Evolutionary conservation across 2,888 invertebrate genomes (phyloP).

Genomic region (Diaprepes abbreviatus): DNA sequence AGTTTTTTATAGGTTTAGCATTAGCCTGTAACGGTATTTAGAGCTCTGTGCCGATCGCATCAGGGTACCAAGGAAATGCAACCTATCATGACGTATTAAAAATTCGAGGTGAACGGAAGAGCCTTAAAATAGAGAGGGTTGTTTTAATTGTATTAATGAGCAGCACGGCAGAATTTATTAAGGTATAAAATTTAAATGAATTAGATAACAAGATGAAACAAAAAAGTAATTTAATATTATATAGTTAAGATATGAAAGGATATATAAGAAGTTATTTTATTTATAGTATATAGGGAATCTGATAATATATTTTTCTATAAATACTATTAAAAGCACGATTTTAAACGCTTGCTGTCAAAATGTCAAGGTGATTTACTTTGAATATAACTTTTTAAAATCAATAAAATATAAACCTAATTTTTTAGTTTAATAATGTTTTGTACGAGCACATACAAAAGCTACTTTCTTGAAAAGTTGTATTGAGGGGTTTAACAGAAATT

Average conservation of each 20-base stretch:
- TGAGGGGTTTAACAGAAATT: too few species aligned
- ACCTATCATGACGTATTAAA: constrained; percentile 31
- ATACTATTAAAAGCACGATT: too few species aligned
- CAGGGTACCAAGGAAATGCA: constrained; percentile 60
- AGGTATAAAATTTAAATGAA: constrained; percentile 1
- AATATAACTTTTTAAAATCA: too few species aligned
- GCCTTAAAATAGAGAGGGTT: constrained; percentile 21
- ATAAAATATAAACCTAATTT: too few species aligned
- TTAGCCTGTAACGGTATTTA: constrained; percentile 59
- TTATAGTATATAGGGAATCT: too few species aligned
- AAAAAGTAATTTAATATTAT: not conserved
- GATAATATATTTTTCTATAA: too few species aligned
- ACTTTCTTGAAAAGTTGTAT: too few species aligned
- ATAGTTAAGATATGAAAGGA: not conserved
- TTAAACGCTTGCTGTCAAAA: too few species aligned
- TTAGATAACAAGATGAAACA: not conserved
- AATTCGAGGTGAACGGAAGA: constrained; percentile 42
- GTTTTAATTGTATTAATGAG: constrained; percentile 13
- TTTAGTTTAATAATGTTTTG: too few species aligned
- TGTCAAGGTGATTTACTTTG: too few species aligned
- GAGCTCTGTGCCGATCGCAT: constrained; percentile 60
- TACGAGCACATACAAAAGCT: too few species aligned
- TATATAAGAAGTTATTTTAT: too few species aligned
- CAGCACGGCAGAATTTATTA: constrained; percentile 1
- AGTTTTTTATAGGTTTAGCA: constrained; percentile 52